These are phyloP conservation scores for Campylomormyrus tamandua DNA, from an alignment of 2,113 vertebrate genomes.

Conservation along the genomic window DNA sequence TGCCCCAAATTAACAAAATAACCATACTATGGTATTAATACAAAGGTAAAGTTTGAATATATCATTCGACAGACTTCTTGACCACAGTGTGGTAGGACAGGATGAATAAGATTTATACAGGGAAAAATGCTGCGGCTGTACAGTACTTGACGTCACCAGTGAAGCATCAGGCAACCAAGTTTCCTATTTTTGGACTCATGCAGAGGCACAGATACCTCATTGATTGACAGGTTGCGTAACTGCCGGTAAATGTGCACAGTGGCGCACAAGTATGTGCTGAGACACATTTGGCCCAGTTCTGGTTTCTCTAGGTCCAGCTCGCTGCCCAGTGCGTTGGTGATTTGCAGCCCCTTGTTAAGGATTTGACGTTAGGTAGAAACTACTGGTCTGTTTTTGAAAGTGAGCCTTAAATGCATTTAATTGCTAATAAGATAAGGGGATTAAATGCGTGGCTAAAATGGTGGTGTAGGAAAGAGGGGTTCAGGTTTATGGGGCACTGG, in stretches of 20 bases:
- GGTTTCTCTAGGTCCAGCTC: not conserved
- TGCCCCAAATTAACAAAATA: not conserved
- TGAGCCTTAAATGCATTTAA: not conserved
- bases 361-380: not conserved
- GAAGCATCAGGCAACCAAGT: not conserved
- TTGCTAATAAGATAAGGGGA: no score
- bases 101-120: not conserved
- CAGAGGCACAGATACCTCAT: not conserved
- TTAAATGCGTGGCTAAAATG: no score
- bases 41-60: not conserved
- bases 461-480: no score
- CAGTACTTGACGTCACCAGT: not conserved
- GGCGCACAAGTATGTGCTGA: not conserved
- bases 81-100: not conserved
- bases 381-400: not conserved
- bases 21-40: not conserved
- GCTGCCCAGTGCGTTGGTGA: not conserved
- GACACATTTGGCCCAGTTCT: not conserved
- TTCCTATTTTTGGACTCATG: not conserved
- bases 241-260: not conserved
- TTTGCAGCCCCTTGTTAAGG: not conserved
- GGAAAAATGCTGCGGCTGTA: not conserved
- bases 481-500: no score
- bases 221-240: conserved; percentile 2
- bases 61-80: not conserved